Evolutionary conservation across 1,140 invertebrate genomes (phyloP).

Genomic region (Drosophila auraria): DNA sequence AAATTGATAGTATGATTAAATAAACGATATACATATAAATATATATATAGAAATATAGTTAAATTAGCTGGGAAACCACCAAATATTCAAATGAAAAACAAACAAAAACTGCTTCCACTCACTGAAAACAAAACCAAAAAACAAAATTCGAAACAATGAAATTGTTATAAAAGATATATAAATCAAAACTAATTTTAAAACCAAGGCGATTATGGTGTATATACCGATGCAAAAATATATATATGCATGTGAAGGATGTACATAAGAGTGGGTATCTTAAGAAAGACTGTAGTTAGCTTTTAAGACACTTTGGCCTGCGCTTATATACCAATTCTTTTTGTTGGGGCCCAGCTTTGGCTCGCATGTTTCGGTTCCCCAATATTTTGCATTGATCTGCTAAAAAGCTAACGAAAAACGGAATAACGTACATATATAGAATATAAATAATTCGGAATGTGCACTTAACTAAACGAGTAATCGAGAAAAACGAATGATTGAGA

Average conservation of each 20-base stretch:
- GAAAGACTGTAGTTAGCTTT: slow-evolving; percentile 76
- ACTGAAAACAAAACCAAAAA: slow-evolving; percentile 38
- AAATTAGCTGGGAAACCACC: slow-evolving; percentile 42
- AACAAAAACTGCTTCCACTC: slow-evolving; percentile 65
- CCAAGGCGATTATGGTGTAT: slow-evolving; percentile 46
- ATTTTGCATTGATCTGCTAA: slow-evolving; percentile 33
- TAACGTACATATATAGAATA: slow-evolving; percentile 10
- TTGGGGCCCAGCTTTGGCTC: slow-evolving; percentile 18
- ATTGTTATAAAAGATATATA: slow-evolving; percentile 58
- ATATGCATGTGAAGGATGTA: slow-evolving; percentile 35
- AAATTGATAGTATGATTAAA: slow-evolving; percentile 34
- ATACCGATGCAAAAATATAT: slow-evolving; percentile 30
- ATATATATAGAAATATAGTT: slow-evolving; percentile 30
- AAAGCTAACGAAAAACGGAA: slow-evolving; percentile 16
- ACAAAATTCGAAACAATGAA: slow-evolving; percentile 55
- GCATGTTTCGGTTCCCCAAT: background rate
- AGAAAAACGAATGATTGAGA: background rate
- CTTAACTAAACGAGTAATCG: slow-evolving; percentile 25
- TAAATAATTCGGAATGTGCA: slow-evolving; percentile 49
- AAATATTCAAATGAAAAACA: slow-evolving; percentile 33
- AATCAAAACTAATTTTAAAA: slow-evolving; percentile 59
- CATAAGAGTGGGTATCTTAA: slow-evolving; percentile 64
- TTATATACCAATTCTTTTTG: slow-evolving; percentile 33
- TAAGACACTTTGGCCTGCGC: slow-evolving; percentile 69
- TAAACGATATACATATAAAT: slow-evolving; percentile 28